Evolutionary conservation across 2,888 invertebrate species (phyloP), one percentile per base, ranked within the genome.

Genomic region (Cyclophora punctaria): DNA sequence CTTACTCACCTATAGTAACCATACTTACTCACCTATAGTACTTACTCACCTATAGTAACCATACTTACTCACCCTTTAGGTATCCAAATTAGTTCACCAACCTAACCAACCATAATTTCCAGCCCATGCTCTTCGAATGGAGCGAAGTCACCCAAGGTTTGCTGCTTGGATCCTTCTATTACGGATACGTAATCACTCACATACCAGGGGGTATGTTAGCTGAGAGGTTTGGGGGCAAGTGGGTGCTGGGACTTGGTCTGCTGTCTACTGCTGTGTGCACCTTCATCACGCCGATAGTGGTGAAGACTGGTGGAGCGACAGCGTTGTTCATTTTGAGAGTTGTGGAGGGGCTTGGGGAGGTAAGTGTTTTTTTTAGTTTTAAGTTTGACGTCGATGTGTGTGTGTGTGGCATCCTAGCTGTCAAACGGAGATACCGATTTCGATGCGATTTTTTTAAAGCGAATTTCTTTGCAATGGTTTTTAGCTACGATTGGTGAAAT

Each of bases 191-290:
- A 2, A 51, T 95, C 0, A 95, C 95, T 0, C 96, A 96, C 65
- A 77, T 96, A 6, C 96, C 96, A 0, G 96, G 96, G 35, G 96
- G 96, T 37, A 90, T 94, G 71, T 67, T 96, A 48, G 93, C 96
- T 0, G 95, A 95, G 66, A 90, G 90, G 58, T 94, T 93, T 60
- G 97, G 97, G 6, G 96, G 96, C 3, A 96, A 96, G 80, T 94
- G 95, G 89, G 92, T 95, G 0, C 86, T 96, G 3, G 95, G 95
- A 0, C 69, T 94, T 46, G 97, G 96, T 2, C 91, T 97, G 20
- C 78, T 96, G 1, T 93, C 92, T 0, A 96, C 96, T 0, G 95
- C 95, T 0, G 52, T 96, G 1, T 93, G 96, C 60, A 96, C 96
- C 0, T 74, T 96, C 6, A 72, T 96, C 3, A 96, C 96, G 0